Conservation (phyloP, 2,113 vertebrate genomes). For the Percopsis transmontana region DNA sequence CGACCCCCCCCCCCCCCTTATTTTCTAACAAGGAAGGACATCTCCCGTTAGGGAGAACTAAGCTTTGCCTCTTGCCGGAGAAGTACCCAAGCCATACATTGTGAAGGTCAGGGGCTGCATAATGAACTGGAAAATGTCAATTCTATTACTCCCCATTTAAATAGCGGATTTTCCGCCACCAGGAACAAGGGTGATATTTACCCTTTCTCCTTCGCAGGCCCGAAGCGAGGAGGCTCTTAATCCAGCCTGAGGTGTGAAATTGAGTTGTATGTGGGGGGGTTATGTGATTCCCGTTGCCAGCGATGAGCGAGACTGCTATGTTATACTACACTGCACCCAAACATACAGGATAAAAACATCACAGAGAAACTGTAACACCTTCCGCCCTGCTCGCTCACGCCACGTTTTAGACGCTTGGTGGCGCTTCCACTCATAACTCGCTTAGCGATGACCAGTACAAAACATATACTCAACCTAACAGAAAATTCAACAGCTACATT, state of each 20-base stretch:
- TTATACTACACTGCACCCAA: constrained; percentile 31
- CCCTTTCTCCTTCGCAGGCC: constrained; percentile 57
- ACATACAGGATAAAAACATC: constrained; percentile 19
- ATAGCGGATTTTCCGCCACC: constrained; percentile 68
- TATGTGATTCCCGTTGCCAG: constrained; percentile 58
- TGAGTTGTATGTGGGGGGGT: constrained; percentile 56
- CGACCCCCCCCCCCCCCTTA: constrained; percentile 69
- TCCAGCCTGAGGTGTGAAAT: constrained; percentile 70
- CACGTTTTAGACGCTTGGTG: neutral
- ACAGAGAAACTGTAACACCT: constrained; percentile 27
- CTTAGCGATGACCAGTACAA: neutral
- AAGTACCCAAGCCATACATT: constrained; percentile 68
- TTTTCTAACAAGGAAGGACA: constrained; percentile 76
- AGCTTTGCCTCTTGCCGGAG: constrained; percentile 56
- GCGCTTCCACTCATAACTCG: neutral
- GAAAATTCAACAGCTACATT: constrained; percentile 32
- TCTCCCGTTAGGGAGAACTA: constrained; percentile 72
- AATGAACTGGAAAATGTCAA: constrained; percentile 82
- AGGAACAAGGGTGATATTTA: constrained; percentile 76
- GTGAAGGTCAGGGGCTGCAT: constrained; percentile 80
- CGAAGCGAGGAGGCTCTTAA: constrained; percentile 69
- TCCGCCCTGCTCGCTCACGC: neutral
- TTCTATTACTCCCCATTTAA: constrained; percentile 79
- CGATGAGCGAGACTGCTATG: constrained; percentile 42
- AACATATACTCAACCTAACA: constrained; percentile 7